A percentile compares a stretch with the other conserved stretches of the same genome.
Evolutionary conservation across 2,113 vertebrate species (phyloP).

Genomic region (Saccopteryx bilineata): DNA sequence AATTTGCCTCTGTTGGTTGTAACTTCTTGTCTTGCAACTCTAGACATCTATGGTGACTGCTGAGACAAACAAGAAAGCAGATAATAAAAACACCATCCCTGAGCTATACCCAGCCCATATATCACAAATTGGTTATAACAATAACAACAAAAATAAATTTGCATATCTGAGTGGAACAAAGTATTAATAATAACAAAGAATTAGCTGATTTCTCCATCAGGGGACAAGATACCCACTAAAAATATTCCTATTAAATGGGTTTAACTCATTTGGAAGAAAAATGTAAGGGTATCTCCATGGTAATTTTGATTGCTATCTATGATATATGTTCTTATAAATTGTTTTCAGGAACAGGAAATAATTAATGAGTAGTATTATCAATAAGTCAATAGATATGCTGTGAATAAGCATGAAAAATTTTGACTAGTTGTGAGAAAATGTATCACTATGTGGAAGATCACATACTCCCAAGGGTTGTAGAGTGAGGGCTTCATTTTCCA

Average conservation of each 20-base stretch:
- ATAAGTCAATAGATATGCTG: neutral
- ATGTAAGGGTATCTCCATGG: neutral
- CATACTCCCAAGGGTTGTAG: neutral
- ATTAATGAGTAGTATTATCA: neutral
- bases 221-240: neutral
- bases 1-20: too few relatives aligned
- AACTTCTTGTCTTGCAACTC: neutral
- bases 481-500: constrained; percentile 8
- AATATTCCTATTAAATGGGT: constrained; percentile 19
- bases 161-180: neutral
- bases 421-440: neutral
- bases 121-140: neutral
- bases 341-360: neutral
- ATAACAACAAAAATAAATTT: neutral
- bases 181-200: constrained; percentile 17
- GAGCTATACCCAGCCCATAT: neutral
- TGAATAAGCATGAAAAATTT: neutral
- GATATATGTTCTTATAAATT: neutral
- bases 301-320: neutral
- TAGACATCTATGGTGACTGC: neutral
- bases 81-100: neutral
- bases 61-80: neutral
- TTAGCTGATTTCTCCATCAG: neutral
- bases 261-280: constrained; percentile 27
- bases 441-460: neutral